Evolutionary conservation across 2,113 vertebrate species (phyloP).

Genomic region (Calidris pygmaea): DNA sequence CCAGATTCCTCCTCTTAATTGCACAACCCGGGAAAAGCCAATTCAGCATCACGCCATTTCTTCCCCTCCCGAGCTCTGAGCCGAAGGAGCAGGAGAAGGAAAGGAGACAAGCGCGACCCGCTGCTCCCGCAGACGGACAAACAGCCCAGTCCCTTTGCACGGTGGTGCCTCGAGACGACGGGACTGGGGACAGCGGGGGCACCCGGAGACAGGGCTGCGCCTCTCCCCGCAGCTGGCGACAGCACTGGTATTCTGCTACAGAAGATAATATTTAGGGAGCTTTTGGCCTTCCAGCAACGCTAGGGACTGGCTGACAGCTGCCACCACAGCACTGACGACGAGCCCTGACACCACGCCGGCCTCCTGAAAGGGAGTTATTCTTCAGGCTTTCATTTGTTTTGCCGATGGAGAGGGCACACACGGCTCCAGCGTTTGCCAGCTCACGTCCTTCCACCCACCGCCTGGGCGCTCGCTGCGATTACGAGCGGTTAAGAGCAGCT

Average conservation of each 20-base stretch:
- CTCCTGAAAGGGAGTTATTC: constrained; percentile 17
- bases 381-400: neutral
- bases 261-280: constrained; percentile 35
- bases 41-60: neutral
- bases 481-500: neutral
- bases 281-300: neutral
- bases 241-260: neutral
- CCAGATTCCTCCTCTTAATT: neutral
- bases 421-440: neutral
- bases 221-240: neutral
- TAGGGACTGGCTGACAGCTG: constrained; percentile 23
- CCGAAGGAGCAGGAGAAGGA: neutral
- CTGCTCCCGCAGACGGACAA: neutral
- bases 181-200: neutral
- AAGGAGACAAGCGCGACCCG: fast-evolving
- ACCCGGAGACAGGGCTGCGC: neutral
- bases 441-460: constrained; percentile 30
- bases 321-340: neutral
- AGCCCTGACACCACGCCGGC: neutral
- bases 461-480: neutral
- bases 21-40: neutral
- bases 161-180: neutral
- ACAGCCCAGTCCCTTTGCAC: neutral
- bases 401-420: neutral
- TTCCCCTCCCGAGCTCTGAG: neutral